A percentile compares a stretch with the other conserved stretches of the same genome.
Conservation (phyloP, 1,140 invertebrate species). For the Drosophila albomicans region DNA sequence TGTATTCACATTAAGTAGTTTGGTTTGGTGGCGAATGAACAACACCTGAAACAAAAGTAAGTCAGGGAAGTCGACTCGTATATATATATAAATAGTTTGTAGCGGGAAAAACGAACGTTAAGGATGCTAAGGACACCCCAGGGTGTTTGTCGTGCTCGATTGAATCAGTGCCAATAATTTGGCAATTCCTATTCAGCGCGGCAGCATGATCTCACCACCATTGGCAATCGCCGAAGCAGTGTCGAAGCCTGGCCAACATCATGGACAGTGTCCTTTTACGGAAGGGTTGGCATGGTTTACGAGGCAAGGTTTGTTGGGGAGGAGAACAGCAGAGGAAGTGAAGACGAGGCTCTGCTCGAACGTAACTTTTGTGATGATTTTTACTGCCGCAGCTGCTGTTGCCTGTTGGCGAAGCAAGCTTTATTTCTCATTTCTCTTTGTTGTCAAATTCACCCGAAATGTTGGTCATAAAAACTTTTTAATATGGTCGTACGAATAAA, state of each 20-base stretch:
- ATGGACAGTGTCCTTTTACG: slow-evolving; percentile 9
- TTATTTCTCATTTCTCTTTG: slow-evolving; percentile 56
- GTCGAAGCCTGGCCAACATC: neutral
- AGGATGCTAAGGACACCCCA: slow-evolving; percentile 29
- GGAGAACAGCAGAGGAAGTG: neutral
- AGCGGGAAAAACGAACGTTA: slow-evolving; percentile 23
- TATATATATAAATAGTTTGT: neutral
- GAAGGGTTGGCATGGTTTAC: slow-evolving; percentile 50
- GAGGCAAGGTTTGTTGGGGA: slow-evolving; percentile 11
- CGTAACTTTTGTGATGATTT: slow-evolving; percentile 72
- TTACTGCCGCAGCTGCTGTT: slow-evolving; percentile 48
- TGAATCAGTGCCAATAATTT: slow-evolving; percentile 81
- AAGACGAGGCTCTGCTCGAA: slow-evolving; percentile 1
- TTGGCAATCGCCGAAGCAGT: slow-evolving; percentile 32
- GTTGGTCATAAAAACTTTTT: slow-evolving; percentile 75
- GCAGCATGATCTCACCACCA: slow-evolving; percentile 47
- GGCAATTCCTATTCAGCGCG: slow-evolving; percentile 75
- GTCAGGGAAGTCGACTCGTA: neutral
- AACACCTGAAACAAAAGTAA: slow-evolving; percentile 12
- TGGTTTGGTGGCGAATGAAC: neutral
- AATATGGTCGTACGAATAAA: slow-evolving; percentile 48
- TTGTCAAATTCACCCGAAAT: slow-evolving; percentile 61
- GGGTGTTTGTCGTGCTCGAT: slow-evolving; percentile 58
- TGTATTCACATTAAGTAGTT: neutral
- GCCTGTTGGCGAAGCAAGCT: slow-evolving; percentile 52